A percentile compares a stretch with the other conserved stretches of the same genome.
These are phyloP conservation scores for Aphelenchoides fujianensis DNA, from an alignment of 1,140 invertebrate species.

Conservation along the genomic window DNA sequence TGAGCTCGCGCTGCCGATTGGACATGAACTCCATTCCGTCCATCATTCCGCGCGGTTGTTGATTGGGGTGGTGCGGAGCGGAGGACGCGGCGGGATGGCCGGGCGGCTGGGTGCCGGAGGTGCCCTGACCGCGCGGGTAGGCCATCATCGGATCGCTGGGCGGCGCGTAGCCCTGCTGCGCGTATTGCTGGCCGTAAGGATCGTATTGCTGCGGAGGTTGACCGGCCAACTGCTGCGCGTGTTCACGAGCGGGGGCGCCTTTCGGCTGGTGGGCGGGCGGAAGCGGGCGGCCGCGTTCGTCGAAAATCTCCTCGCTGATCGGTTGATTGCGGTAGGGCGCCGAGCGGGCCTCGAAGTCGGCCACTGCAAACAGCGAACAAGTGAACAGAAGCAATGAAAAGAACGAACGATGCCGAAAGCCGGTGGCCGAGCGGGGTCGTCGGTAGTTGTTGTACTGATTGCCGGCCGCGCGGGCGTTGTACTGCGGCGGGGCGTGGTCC, in stretches of 20 bases:
- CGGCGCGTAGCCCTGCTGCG: background rate
- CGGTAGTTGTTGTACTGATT: slow-evolving; percentile 26
- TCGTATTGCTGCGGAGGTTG: background rate
- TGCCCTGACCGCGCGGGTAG: background rate
- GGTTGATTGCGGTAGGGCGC: slow-evolving; percentile 19
- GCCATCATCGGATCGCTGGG: background rate
- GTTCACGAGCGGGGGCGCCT: slow-evolving; percentile 11
- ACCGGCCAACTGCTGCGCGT: background rate
- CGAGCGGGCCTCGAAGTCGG: slow-evolving; percentile 28
- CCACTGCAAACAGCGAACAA: too few species aligned
- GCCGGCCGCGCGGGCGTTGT: background rate
- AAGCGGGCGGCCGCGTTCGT: background rate
- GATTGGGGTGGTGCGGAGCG: background rate
- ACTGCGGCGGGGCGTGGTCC: slow-evolving; percentile 28
- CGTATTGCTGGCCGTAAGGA: background rate
- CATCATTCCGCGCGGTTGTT: slow-evolving; percentile 3
- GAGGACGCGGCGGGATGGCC: too few species aligned
- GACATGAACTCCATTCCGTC: slow-evolving; percentile 21
- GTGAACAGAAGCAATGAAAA: slow-evolving; percentile 12
- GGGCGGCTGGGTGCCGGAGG: background rate
- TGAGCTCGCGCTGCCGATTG: slow-evolving; percentile 21
- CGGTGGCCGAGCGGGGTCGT: slow-evolving; percentile 41
- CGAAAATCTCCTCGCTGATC: slow-evolving; percentile 16
- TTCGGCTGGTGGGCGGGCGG: too few species aligned
- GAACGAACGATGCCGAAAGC: slow-evolving; percentile 37